Base-by-base conservation (phyloP, 2,797 vertebrate genomes). In the Pogoniulus pusillus region DNA sequence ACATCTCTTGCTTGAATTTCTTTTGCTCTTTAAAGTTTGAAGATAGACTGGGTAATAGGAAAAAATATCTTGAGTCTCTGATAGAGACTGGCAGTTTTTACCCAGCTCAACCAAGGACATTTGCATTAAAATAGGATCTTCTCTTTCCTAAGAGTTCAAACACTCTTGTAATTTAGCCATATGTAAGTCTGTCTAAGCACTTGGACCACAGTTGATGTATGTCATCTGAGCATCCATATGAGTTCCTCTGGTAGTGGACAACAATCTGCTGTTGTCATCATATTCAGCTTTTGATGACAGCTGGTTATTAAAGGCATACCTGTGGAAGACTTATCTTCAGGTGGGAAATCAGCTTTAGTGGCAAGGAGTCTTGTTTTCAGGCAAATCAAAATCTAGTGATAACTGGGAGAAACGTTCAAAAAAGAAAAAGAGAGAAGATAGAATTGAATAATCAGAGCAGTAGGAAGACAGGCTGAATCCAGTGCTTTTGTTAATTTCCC, bases 401-500 rank as follows among this genome's bases (percentile, higher is more conserved):
- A 90, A 29, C 22, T 82, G 76, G 20, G 45, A 53, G 51, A 81
- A 82, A 32, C 14, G 55, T 41, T 30, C 0, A 47, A 41, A 92
- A 91, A 69, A 26, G 7, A 37, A 29, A 53, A 71, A 14, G 10
- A 35, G 55, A 12, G 54, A 13, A 73, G 84, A 86, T 34, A 78
- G 15, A 74, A 58, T 47, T 16, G 37, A 71, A 7, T 68, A 55
- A 76, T 71, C 45, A 89, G 75, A 89, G 19, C n/a, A 34, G 13
- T 53, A 57, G 16, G 41, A 90, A 91, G 63, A 82, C 35, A 37
- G 32, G 72, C 45, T 75, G 43, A 87, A 88, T 88, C 59, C 47
- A 12, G 12, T 59, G n/a, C 20, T 85, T 92, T 84, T 90, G 32
- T 80, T 69, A 59, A 32, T 76, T 94, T 94, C 47, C 71, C 37